Evolutionary conservation across 2,797 vertebrate genomes (phyloP), one percentile per base, ranked within the genome.

Genomic region (Sebastes variabilis): DNA sequence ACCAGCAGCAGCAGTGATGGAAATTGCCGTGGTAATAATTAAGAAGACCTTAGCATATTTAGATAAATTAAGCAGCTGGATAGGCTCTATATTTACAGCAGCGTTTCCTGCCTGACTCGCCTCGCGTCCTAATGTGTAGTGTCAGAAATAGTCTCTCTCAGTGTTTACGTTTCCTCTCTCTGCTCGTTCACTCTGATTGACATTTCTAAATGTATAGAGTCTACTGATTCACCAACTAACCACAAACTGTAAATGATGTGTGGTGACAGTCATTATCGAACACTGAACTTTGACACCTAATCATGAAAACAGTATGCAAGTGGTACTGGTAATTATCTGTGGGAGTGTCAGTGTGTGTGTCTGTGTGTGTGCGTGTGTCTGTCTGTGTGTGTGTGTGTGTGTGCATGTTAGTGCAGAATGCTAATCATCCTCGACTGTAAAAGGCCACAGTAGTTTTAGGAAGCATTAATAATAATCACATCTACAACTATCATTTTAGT

Each of bases 21-120:
- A 89, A 91, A 89, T 85, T 85, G 77, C 77, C 25, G 77, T 71
- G 77, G 74, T 75, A 88, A 75, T 88, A 93, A 92, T 93, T 91
- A 89, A 80, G 75, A 72, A 88, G 90, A 92, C 90, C 88, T 81
- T 86, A 91, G 89, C 88, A 91, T 92, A 90, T 92, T 93, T 89
- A 86, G 73, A 81, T 89, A 80, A 93, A 92, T 93, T 84, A 91
- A 88, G 88, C 85, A 55, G 62, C 13, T 71, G 79, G 86, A 82
- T 29, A 24, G 66, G 75, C 64, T 80, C 82, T 75, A 78, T 87
- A 81, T 89, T 92, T 84, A 77, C 64, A 7, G 67, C 59, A 22
- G 71, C 22, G 24, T 59, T 84, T 80, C 34, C 75, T 42, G 58
- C 59, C 58, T 89, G 71, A 82, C 79, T 88, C 72, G 22, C 77